Evolutionary conservation across 2,888 invertebrate genomes (phyloP), one percentile per base, ranked within the genome.

Genomic region (Leptinotarsa rubiginosa): DNA sequence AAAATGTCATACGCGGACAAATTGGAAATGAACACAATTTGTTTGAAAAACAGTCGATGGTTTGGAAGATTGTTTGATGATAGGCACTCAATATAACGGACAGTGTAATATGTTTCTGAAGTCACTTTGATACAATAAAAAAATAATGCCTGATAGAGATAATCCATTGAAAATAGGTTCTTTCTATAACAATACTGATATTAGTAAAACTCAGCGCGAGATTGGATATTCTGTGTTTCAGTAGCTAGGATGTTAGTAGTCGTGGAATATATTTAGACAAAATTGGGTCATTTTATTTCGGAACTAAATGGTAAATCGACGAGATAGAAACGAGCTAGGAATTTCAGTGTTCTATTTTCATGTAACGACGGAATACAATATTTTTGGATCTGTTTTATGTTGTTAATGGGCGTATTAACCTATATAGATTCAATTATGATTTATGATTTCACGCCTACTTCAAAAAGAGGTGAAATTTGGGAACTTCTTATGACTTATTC

Each of bases 221-320:
- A 41, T 41, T 41, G 10, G 41, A 50, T 50, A 50, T 50, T 50
- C n/a, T n/a, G 50, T 4, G 50, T 50, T 50, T 15, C 4, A 16
- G 16, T 50, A 16, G 50, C 16, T 16, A 15, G n/a, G n/a, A 16
- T 7, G 50, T 15, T 62, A 62, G 4, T 62, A 15, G 16, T 31
- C 41, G 25, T 15, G 62, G 12, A 62, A 41, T 56, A 47, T 67
- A 67, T 72, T 65, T 59, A 69, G 71, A 65, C 52, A 72, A 73
- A 77, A 75, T 72, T 76, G 67, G 79, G 79, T 79, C 79, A 72
- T 72, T 75, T 79, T 77, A 79, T 79, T 79, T 78, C 74, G 74
- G 78, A 71, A 70, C 74, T 77, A 75, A 78, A 75, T 75, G 76
- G 76, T 78, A 77, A 79, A 79, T 74, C 64, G 67, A 59, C 71